Evolutionary conservation across 1,140 invertebrate species (phyloP).

Genomic region (Drosophila subpulchrella): DNA sequence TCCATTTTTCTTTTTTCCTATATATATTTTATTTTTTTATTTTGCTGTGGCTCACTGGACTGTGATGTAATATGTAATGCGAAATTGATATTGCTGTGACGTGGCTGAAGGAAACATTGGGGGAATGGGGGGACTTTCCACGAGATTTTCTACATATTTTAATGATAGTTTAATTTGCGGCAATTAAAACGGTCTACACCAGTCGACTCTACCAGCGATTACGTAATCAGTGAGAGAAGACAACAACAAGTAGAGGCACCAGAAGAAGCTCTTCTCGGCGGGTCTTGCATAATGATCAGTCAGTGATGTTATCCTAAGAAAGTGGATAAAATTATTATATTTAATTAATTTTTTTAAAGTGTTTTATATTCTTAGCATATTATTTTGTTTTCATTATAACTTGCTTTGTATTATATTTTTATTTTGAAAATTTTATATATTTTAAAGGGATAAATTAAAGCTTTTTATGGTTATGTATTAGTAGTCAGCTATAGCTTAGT

Average conservation of each 20-base stretch:
- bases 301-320: slow-evolving; percentile 12
- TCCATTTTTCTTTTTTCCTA: slow-evolving; percentile 47
- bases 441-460: no score
- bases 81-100: slow-evolving; percentile 58
- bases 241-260: slow-evolving; percentile 26
- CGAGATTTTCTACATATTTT: slow-evolving; percentile 69
- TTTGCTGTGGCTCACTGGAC: slow-evolving; percentile 28
- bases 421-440: neutral
- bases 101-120: neutral
- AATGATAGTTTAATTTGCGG: slow-evolving; percentile 78
- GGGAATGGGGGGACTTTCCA: slow-evolving; percentile 21
- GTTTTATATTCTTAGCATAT: no score
- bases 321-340: neutral
- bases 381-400: no score
- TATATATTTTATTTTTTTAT: neutral
- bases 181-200: slow-evolving; percentile 76
- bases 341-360: no score
- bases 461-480: no score
- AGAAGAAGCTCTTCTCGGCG: slow-evolving; percentile 37
- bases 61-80: slow-evolving; percentile 62
- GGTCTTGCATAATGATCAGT: slow-evolving; percentile 73
- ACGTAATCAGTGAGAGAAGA: slow-evolving; percentile 64
- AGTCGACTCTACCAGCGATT: slow-evolving; percentile 47
- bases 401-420: no score
- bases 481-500: neutral